A percentile compares a stretch with the other conserved stretches of the same genome.
Evolutionary conservation across 2,888 invertebrate species (phyloP).

Genomic region (Ennomos quercinarius): DNA sequence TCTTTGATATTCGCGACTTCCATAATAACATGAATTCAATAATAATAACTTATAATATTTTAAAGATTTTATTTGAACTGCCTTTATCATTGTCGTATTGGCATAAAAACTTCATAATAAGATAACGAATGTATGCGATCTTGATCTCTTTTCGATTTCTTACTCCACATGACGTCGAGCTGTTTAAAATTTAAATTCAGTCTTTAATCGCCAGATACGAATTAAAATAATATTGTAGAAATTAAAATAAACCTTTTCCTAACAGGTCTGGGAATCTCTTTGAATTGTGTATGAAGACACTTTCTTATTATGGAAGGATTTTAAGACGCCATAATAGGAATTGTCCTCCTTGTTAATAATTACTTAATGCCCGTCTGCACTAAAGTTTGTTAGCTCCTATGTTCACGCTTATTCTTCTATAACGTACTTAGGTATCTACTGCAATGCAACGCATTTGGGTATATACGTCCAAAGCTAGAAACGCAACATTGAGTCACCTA

Average conservation of each 20-base stretch:
- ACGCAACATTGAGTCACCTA: too few species aligned
- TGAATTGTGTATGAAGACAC: too few species aligned
- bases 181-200: constrained; percentile 18
- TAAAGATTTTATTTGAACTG: constrained; percentile 43
- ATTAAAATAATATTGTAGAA: constrained; percentile 33
- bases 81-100: constrained; percentile 47
- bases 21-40: constrained; percentile 25
- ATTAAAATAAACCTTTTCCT: constrained; percentile 21
- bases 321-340: too few species aligned
- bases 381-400: too few species aligned
- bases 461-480: too few species aligned
- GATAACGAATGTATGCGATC: constrained; percentile 41
- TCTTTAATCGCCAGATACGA: constrained; percentile 2
- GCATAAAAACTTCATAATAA: constrained; percentile 55
- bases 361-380: too few species aligned
- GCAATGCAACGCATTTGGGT: too few species aligned
- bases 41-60: constrained; percentile 45
- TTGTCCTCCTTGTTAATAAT: too few species aligned
- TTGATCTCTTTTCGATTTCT: constrained; percentile 43
- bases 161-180: constrained; percentile 36
- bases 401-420: too few species aligned
- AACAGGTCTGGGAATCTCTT: constrained; percentile 9
- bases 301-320: too few species aligned
- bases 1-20: constrained; percentile 29
- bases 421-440: too few species aligned